These are phyloP conservation scores for Hymenochirus boettgeri DNA, from an alignment of 2,113 vertebrate genomes.

Conservation along the genomic window DNA sequence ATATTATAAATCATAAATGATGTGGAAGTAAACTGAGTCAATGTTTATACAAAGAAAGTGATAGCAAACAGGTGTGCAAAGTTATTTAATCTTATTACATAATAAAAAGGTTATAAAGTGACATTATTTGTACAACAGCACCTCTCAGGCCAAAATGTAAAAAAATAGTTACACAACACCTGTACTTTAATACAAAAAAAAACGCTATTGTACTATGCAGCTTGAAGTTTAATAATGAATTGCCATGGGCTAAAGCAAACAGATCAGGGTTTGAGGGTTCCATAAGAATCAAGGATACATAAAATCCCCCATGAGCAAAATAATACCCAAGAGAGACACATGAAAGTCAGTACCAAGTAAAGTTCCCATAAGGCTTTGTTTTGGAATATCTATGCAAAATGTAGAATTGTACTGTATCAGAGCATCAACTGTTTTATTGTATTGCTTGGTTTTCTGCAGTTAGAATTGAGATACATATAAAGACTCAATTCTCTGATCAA, in stretches of 20 bases:
- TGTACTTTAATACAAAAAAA: not conserved
- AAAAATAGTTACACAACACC: not conserved
- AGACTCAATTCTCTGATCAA: too few relatives aligned
- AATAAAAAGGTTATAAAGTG: too few relatives aligned
- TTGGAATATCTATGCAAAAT: slow-evolving; percentile 3
- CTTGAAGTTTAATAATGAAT: slow-evolving; percentile 14
- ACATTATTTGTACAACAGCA: too few relatives aligned
- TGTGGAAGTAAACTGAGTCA: too few relatives aligned
- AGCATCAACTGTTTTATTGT: too few relatives aligned
- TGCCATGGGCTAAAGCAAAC: slow-evolving; percentile 12
- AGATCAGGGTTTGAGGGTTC: slow-evolving; percentile 11
- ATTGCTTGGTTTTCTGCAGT: too few relatives aligned
- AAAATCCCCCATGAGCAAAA: not conserved
- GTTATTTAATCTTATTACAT: too few relatives aligned
- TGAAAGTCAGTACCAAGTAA: slow-evolving; percentile 4
- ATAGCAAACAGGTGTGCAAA: too few relatives aligned
- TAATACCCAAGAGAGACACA: slow-evolving; percentile 6
- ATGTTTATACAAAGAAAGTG: too few relatives aligned
- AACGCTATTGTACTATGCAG: slow-evolving; percentile 7
- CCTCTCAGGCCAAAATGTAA: not conserved
- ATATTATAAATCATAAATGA: too few relatives aligned
- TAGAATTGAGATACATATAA: too few relatives aligned
- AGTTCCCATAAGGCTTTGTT: slow-evolving; percentile 3
- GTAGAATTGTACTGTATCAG: not conserved
- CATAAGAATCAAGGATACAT: not conserved